phyloP scores from a whole-genome alignment of 2,797 vertebrate genomes.

The Bradypus variegatus region DNA sequence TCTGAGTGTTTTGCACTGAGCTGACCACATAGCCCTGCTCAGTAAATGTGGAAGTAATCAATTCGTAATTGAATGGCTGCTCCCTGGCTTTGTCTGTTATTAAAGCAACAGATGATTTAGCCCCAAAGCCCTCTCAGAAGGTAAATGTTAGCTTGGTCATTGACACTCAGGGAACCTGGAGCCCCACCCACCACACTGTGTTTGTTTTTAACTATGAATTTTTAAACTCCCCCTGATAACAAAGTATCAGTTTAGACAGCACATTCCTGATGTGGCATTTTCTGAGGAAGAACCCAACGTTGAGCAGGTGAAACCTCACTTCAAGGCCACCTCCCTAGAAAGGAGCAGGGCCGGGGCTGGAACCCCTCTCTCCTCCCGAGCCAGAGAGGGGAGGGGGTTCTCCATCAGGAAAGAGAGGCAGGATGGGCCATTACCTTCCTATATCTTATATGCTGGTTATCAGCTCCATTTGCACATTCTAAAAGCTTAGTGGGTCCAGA shows the following conservation, averaged over 20 bases:
- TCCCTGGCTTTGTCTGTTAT: not conserved
- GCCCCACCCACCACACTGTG: not conserved
- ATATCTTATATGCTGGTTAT: not conserved
- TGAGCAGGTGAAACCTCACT: rapidly evolving
- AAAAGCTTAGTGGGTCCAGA: not conserved
- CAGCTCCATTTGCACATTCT: not conserved
- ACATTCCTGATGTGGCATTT: rapidly evolving
- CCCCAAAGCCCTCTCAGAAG: not conserved
- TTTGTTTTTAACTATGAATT: not conserved
- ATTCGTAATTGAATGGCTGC: too few species aligned
- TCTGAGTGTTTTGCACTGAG: not conserved
- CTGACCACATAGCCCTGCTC: rapidly evolving
- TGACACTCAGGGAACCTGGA: too few species aligned
- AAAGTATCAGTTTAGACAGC: not conserved
- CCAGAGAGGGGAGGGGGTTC: not conserved
- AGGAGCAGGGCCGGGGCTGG: not conserved
- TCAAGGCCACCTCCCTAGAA: not conserved
- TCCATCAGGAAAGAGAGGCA: not conserved
- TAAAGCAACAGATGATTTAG: not conserved
- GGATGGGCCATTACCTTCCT: not conserved
- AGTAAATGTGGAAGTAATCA: not conserved
- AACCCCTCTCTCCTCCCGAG: too few species aligned
- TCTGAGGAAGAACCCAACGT: not conserved
- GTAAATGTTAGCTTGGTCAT: not conserved
- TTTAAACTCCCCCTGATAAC: too few species aligned